Evolutionary conservation across 2,797 vertebrate species (phyloP), one percentile per base, ranked within the genome.

Genomic region (Hyperoplus immaculatus): DNA sequence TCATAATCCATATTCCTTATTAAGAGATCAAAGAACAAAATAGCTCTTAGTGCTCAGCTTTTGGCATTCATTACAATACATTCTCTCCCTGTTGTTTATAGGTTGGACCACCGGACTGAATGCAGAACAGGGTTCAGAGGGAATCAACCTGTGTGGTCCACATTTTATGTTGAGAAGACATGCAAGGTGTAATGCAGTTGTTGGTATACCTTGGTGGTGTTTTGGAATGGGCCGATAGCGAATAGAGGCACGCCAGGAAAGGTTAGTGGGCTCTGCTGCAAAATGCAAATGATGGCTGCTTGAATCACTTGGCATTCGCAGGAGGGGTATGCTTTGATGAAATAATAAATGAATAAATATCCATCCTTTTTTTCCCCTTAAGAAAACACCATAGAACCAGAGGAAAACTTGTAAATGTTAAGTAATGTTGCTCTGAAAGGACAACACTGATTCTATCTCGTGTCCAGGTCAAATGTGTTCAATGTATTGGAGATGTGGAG

Each of bases 1-100:
- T 93, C 89, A 92, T 92, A 94, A 94, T 94, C 92, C 92, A 94
- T 94, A 92, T 90, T 94, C 81, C 88, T 90, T 90, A 29, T 29
- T 29, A 91, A 93, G 88, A 93, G 88, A 84, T 75, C 71, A 69
- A 87, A 84, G 85, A 91, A 90, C 87, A 91, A 93, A 92, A 94
- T 88, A 83, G 69, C 85, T 88, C 78, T 86, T 83, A 87, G 88
- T 79, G 86, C 85, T 91, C 54, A 76, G 80, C 88, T 93, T 29
- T 87, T 92, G 73, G 89, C 85, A 86, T 92, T 89, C 77, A 91
- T 92, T 88, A 86, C 69, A 89, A 90, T 84, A 75, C 87, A 87
- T 88, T 91, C 84, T 87, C 87, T 81, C 69, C 70, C 83, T 85
- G 83, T 78, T 83, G 89, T 79, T 93, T 74, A 66, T 29, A 16